Percentiles rank a stretch among this genome's conserved stretches.
These are phyloP conservation scores for Autographa gamma DNA, from an alignment of 2,888 invertebrate genomes.

Conservation along the genomic window DNA sequence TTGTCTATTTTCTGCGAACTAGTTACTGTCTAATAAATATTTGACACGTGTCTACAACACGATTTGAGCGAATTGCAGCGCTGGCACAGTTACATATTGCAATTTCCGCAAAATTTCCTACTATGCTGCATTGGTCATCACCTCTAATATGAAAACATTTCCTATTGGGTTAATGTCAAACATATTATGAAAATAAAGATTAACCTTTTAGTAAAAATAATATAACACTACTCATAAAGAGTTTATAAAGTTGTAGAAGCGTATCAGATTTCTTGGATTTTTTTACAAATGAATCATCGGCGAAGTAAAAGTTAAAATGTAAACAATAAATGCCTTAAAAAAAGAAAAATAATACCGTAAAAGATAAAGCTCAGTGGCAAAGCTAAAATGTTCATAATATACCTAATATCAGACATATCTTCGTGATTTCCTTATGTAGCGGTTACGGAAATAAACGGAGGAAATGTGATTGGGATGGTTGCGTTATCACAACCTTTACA, in stretches of 20 bases:
- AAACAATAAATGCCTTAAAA: no score
- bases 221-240: no score
- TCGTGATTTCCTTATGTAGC: conserved; percentile 1
- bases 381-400: background rate
- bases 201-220: background rate
- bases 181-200: background rate
- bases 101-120: background rate
- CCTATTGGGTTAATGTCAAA: background rate
- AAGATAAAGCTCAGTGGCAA: background rate
- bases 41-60: background rate
- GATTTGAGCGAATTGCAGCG: background rate
- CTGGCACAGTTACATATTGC: conserved; percentile 4
- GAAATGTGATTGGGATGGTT: conserved; percentile 6
- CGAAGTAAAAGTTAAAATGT: no score
- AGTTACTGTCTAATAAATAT: background rate
- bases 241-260: no score
- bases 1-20: background rate
- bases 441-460: background rate
- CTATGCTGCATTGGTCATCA: background rate
- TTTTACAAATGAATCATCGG: no score
- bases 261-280: no score
- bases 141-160: conserved; percentile 1
- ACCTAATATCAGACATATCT: background rate
- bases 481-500: background rate
- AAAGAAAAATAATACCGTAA: no score